Evolutionary conservation across 2,797 vertebrate genomes (phyloP), one percentile per base, ranked within the genome.

Genomic region (Microcaecilia unicolor): DNA sequence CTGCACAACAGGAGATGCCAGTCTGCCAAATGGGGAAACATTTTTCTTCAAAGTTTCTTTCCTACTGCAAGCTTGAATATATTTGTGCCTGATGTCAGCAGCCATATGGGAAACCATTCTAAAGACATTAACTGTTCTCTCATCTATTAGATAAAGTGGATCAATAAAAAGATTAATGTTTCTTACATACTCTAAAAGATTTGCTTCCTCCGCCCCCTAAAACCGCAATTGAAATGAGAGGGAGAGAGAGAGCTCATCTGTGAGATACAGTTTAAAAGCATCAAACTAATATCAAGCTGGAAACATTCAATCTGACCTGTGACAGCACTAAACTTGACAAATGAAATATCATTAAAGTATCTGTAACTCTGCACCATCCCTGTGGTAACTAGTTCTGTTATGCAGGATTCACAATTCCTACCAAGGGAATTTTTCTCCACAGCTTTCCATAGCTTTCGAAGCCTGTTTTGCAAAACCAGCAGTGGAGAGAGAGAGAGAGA

Each of bases 261-360:
- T 39, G 42, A 52, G 15, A 31, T 42, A 32, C 25, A 51, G 44
- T n/a, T n/a, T n/a, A n/a, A n/a, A n/a, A n/a, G n/a, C n/a, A n/a
- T n/a, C n/a, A n/a, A n/a, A n/a, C n/a, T n/a, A n/a, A 60, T 58
- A 28, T 29, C 39, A 64, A 37, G 42, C 16, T 16, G 35, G 38
- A 43, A 45, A 52, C 48, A 13, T 24, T 43, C 67, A 58, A 58
- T 54, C 41, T 54, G 34, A 51, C 55, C 40, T 44, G 50, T 37
- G 16, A 18, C 10, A 41, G 28, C 33, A 19, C 13, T 25, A 51
- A 44, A 41, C 29, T 48, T 63, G 56, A 56, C 42, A 18, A 69
- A 65, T 51, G 34, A 61, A 56, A 57, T 64, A 65, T 58, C 44
- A 51, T 65, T 60, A 55, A 44, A 55, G 40, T 37, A n/a, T n/a